Conservation (phyloP, 2,113 vertebrate species). For the Nicator chloris region DNA sequence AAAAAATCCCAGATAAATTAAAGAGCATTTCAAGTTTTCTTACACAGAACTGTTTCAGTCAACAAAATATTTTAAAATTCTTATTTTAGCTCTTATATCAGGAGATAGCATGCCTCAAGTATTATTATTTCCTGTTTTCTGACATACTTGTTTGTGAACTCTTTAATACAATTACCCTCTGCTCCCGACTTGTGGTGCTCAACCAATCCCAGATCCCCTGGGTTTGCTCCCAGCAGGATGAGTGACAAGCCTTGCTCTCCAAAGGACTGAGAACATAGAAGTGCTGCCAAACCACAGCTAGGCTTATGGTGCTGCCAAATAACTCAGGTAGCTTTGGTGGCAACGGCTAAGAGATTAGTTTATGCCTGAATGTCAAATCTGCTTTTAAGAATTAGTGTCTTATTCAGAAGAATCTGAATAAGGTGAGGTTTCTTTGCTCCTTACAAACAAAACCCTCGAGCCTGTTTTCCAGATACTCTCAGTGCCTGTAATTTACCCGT, state of each 20-base stretch:
- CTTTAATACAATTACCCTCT: not conserved
- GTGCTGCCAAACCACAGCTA: not conserved
- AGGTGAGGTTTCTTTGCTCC: not conserved
- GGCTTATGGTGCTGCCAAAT: fast-evolving
- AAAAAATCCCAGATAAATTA: not conserved
- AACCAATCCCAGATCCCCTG: not conserved
- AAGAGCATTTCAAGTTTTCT: not conserved
- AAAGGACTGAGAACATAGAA: not conserved
- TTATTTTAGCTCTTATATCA: not conserved
- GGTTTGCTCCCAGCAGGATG: not conserved
- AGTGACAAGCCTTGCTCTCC: not conserved
- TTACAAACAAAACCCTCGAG: not conserved
- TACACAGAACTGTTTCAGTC: not conserved
- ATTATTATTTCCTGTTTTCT: not conserved
- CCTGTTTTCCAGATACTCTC: not conserved
- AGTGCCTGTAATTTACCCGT: not conserved
- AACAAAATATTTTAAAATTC: not conserved
- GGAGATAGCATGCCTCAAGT: not conserved
- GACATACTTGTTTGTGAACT: not conserved
- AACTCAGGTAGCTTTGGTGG: not conserved
- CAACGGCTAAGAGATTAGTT: not conserved
- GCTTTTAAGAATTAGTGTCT: not conserved
- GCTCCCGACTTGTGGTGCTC: not conserved
- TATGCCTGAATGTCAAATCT: not conserved
- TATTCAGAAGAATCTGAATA: not conserved